Conservation (phyloP, 2,113 vertebrate species). For the Prunella himalayana region DNA sequence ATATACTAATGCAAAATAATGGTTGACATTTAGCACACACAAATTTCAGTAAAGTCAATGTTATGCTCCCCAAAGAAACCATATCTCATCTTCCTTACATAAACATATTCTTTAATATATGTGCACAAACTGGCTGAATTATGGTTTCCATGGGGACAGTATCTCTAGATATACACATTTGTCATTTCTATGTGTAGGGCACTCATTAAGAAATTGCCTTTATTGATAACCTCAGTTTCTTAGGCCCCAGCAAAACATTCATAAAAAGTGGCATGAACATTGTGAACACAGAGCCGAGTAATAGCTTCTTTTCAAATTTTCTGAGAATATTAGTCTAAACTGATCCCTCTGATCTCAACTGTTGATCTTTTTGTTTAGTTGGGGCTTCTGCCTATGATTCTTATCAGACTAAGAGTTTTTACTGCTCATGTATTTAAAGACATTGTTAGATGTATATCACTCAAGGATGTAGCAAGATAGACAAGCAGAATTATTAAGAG, state of each 20-base stretch:
- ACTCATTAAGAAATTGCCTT: conserved; percentile 18
- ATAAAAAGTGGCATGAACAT: background rate
- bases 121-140: background rate
- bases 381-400: background rate
- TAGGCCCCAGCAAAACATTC: background rate
- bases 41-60: background rate
- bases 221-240: conserved; percentile 30
- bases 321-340: background rate
- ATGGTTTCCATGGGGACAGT: conserved; percentile 50
- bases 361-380: background rate
- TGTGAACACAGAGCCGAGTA: background rate
- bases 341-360: background rate
- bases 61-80: conserved; percentile 38
- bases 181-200: conserved; percentile 2
- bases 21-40: conserved; percentile 36
- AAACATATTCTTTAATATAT: conserved; percentile 11
- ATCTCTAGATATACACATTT: conserved; percentile 11
- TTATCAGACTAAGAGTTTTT: background rate
- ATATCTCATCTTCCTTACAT: conserved; percentile 34
- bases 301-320: background rate
- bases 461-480: background rate
- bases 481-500: background rate
- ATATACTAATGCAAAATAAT: conserved; percentile 28
- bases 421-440: background rate
- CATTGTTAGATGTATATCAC: background rate